These are phyloP conservation scores for Moxostoma hubbsi DNA, from an alignment of 2,797 vertebrate genomes.

Conservation along the genomic window DNA sequence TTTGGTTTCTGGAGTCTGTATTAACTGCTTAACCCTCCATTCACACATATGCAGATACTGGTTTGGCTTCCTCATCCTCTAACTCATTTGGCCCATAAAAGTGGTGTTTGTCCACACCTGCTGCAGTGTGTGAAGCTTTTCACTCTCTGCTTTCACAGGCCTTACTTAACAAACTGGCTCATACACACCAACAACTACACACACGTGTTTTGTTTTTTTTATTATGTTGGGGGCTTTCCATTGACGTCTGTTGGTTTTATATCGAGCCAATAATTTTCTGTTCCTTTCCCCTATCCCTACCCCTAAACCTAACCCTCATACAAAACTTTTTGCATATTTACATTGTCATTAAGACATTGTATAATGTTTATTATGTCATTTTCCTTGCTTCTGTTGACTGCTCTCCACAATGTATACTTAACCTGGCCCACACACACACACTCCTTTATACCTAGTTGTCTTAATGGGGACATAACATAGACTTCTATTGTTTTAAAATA, in stretches of 20 bases:
- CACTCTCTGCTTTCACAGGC: not conserved
- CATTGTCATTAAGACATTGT: not conserved
- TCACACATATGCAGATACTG: conserved; percentile 22
- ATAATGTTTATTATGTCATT: not conserved
- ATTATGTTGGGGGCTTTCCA: not conserved
- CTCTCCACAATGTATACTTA: not conserved
- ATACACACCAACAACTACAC: not conserved
- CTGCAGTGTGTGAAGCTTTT: not conserved
- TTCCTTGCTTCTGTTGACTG: not conserved
- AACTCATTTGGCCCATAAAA: conserved; percentile 16
- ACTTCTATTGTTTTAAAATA: too few relatives aligned
- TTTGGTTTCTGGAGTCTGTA: conserved; percentile 43
- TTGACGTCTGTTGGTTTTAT: not conserved
- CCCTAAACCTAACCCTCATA: not conserved
- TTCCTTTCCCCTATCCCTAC: conserved; percentile 3
- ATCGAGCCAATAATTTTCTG: not conserved
- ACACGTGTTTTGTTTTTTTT: not conserved
- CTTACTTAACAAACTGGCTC: not conserved
- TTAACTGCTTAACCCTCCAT: not conserved
- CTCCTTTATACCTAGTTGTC: not conserved
- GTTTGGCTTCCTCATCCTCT: conserved; percentile 19
- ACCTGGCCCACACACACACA: not conserved
- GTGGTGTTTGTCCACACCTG: conserved; percentile 1
- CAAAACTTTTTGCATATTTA: not conserved
- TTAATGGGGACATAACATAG: not conserved